These are phyloP conservation scores for Merodon equestris DNA, from an alignment of 2,888 invertebrate species.

Conservation along the genomic window DNA sequence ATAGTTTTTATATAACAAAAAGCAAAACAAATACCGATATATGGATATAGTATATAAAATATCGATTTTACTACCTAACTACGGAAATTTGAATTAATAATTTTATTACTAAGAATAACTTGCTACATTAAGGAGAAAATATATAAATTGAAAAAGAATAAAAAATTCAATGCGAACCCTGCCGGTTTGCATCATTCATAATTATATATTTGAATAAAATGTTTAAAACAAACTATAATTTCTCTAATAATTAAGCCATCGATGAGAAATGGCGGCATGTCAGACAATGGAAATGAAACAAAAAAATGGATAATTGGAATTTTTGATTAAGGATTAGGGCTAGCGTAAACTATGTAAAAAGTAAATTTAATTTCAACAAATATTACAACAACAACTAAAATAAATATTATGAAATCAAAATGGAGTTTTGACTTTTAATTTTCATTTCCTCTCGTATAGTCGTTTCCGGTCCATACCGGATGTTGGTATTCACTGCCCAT, in stretches of 20 bases:
- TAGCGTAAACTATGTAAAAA: constrained; percentile 67
- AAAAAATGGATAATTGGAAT: constrained; percentile 30
- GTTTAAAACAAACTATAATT: constrained; percentile 35
- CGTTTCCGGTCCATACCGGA: too few species aligned
- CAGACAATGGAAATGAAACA: constrained; percentile 16
- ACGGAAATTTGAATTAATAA: constrained; percentile 60
- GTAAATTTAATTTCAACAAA: constrained; percentile 60
- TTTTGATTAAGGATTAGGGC: constrained; percentile 41
- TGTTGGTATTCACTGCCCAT: too few species aligned
- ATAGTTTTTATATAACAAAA: constrained; percentile 57
- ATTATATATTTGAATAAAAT: constrained; percentile 52
- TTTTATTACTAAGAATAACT: constrained; percentile 63
- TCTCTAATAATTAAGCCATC: constrained; percentile 56
- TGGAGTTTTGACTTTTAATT: constrained; percentile 35
- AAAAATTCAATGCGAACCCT: constrained; percentile 49
- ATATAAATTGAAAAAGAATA: constrained; percentile 44
- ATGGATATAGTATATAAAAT: constrained; percentile 24
- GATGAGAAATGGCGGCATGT: constrained; percentile 6
- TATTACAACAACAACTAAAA: constrained; percentile 33
- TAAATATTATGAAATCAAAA: constrained; percentile 41
- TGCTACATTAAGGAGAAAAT: constrained; percentile 57
- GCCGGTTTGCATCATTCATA: constrained; percentile 45
- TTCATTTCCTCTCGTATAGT: too few species aligned
- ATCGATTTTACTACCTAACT: constrained; percentile 66
- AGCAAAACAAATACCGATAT: neutral